Conservation (phyloP, 2,113 vertebrate genomes). For the Ctenomys sociabilis region DNA sequence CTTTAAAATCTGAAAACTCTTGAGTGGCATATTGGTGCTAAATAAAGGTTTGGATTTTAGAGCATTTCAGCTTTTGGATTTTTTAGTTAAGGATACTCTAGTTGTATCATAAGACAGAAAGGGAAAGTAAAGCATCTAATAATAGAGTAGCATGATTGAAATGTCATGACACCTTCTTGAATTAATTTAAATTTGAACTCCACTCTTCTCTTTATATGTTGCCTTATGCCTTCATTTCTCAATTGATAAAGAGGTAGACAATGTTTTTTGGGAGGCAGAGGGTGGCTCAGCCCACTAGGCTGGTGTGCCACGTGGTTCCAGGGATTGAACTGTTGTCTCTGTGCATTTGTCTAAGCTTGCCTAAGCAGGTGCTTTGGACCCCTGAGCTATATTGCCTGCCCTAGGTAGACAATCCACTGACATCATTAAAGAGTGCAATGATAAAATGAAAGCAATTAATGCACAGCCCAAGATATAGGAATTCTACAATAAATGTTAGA, state of each 20-base stretch:
- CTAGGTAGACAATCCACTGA: background rate
- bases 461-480: background rate
- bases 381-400: too few species aligned
- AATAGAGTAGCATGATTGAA: background rate
- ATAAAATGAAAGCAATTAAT: conserved; percentile 13
- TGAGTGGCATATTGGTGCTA: background rate
- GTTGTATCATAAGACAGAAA: background rate
- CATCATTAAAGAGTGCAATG: background rate
- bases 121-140: background rate
- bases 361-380: too few species aligned
- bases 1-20: background rate
- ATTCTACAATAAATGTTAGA: background rate
- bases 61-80: background rate
- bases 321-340: too few species aligned
- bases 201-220: background rate
- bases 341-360: too few species aligned
- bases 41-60: background rate
- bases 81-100: background rate
- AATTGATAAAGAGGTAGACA: background rate
- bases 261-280: too few species aligned
- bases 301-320: too few species aligned
- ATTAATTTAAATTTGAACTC: background rate
- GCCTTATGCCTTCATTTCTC: background rate
- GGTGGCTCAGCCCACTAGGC: too few species aligned
- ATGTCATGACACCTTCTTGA: background rate